Percentiles rank a stretch among this genome's conserved stretches.
Evolutionary conservation across 1,140 invertebrate genomes (phyloP).

Genomic region (Hestina assimilis): DNA sequence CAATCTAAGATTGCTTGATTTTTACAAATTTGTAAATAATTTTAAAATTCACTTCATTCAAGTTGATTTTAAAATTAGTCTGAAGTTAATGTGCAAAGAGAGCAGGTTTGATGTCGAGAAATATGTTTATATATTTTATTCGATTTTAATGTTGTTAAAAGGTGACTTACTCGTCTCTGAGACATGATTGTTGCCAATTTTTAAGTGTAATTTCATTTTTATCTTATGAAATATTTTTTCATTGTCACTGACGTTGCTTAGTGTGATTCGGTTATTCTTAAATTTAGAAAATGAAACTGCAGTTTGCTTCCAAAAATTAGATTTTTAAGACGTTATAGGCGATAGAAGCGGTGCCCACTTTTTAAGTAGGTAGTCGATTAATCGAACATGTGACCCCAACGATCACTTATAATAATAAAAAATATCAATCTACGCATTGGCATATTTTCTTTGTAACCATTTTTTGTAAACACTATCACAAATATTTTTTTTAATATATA

Average conservation of each 20-base stretch:
- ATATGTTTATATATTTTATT: constrained; percentile 37
- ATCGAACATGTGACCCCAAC: constrained; percentile 10
- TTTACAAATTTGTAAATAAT: constrained; percentile 19
- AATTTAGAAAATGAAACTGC: too few relatives aligned
- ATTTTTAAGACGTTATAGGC: too few relatives aligned
- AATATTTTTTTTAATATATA: too few relatives aligned
- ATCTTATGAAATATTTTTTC: constrained; percentile 3
- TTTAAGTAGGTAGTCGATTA: constrained; percentile 7
- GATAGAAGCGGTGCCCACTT: neutral
- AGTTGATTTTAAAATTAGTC: constrained; percentile 1
- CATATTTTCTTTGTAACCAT: too few relatives aligned
- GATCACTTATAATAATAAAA: neutral
- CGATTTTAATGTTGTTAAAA: constrained; percentile 48
- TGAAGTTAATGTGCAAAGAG: constrained; percentile 7
- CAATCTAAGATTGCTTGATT: constrained; percentile 61
- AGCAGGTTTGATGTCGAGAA: constrained; percentile 17
- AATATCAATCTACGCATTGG: too few relatives aligned
- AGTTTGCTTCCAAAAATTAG: too few relatives aligned
- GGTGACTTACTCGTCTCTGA: constrained; percentile 37
- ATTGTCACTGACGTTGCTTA: too few relatives aligned
- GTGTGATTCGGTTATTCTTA: too few relatives aligned
- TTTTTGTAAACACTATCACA: too few relatives aligned
- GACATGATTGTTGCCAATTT: constrained; percentile 33
- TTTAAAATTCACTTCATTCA: constrained; percentile 6
- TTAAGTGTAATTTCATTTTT: constrained; percentile 17